Evolutionary conservation across 2,888 invertebrate genomes (phyloP).

Genomic region (Tinea trinotella): DNA sequence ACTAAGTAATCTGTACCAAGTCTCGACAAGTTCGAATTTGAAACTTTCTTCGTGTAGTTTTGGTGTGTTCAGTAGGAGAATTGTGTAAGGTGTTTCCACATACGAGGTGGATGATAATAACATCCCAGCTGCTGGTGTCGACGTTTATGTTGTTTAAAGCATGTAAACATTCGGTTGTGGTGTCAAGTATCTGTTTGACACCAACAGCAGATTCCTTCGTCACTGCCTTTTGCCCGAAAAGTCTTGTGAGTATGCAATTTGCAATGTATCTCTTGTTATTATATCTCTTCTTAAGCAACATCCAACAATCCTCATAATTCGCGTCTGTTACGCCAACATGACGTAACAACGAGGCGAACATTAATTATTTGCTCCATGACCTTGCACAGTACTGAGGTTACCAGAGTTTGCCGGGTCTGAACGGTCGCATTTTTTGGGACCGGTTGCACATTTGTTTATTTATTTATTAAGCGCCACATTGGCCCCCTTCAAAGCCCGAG

Average conservation of each 20-base stretch:
- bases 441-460: too few relatives aligned
- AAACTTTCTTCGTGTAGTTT: too few relatives aligned
- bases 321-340: background rate
- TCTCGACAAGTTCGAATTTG: too few relatives aligned
- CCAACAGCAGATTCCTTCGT: background rate
- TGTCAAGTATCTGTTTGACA: constrained; percentile 2
- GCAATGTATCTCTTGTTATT: constrained; percentile 8
- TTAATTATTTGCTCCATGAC: too few relatives aligned
- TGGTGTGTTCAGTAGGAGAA: background rate
- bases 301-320: background rate
- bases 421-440: too few relatives aligned
- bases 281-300: background rate
- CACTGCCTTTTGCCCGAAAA: background rate
- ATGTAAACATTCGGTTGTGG: background rate
- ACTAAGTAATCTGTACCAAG: too few relatives aligned
- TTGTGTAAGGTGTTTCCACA: too few relatives aligned
- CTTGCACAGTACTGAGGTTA: too few relatives aligned
- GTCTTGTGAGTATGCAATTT: background rate
- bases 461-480: too few relatives aligned
- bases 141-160: background rate
- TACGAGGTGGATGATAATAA: background rate
- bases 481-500: too few relatives aligned
- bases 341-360: too few relatives aligned
- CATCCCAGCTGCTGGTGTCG: background rate
- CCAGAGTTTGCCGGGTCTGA: too few relatives aligned